Evolutionary conservation across 1,140 invertebrate genomes (phyloP).

Genomic region (Glossosoma conforme): DNA sequence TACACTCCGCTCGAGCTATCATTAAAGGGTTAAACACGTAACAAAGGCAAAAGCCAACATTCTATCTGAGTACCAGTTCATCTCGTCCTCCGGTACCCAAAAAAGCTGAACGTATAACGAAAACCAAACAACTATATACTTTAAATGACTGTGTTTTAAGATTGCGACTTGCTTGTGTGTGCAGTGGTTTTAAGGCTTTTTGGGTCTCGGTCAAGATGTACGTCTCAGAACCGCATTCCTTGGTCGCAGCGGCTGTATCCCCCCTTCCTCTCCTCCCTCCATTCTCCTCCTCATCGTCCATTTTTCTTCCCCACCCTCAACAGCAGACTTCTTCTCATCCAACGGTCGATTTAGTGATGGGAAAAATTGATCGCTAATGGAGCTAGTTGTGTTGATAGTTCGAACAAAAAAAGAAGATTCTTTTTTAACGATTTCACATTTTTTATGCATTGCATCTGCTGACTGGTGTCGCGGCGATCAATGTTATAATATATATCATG

Average conservation of each 20-base stretch:
- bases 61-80: neutral
- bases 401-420: too few species aligned
- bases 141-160: neutral
- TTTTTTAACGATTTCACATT: too few species aligned
- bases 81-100: neutral
- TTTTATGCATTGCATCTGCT: too few species aligned
- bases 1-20: too few species aligned
- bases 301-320: neutral
- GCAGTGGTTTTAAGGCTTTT: neutral
- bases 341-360: neutral
- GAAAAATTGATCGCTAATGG: neutral
- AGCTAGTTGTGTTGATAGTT: too few species aligned
- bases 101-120: neutral
- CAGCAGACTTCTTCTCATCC: neutral
- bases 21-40: too few species aligned
- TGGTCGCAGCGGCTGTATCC: neutral
- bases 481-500: too few species aligned
- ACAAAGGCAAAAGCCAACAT: conserved; percentile 5
- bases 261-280: neutral
- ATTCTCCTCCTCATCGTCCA: neutral
- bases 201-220: neutral
- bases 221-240: conserved; percentile 1
- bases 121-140: neutral
- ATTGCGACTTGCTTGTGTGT: neutral
- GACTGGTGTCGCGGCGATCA: too few species aligned